Conservation (phyloP, 2,888 invertebrate genomes). For the Tricholauxania praeusta region DNA sequence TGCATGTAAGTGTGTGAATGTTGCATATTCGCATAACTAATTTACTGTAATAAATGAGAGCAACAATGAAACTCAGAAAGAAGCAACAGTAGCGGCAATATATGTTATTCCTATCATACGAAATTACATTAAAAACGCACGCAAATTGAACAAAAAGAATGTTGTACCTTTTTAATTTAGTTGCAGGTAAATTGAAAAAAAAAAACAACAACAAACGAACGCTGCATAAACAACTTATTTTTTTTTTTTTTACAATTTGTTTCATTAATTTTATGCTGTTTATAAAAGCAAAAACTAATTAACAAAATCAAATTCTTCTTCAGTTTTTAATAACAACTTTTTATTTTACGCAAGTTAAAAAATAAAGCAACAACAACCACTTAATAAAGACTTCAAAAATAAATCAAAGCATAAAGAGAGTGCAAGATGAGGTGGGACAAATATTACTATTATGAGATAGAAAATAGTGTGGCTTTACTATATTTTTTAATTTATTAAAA, state of each 20-base stretch:
- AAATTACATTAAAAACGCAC: constrained; percentile 11
- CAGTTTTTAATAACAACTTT: constrained; percentile 38
- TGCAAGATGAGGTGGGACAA: no score
- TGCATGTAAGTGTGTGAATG: no score
- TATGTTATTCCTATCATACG: no score
- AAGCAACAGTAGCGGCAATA: no score
- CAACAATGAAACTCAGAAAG: no score
- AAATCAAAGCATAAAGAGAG: no score
- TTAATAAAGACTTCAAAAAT: no score
- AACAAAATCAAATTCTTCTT: constrained; percentile 45
- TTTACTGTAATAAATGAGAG: no score
- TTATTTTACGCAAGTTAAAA: constrained; percentile 12
- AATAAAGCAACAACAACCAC: constrained; percentile 19
- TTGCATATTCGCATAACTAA: no score
- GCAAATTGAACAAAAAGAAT: neutral
- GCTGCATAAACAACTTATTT: constrained; percentile 13
- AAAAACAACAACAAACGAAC: constrained; percentile 32
- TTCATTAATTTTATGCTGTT: constrained; percentile 2
- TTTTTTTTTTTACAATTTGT: neutral
- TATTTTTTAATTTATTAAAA: no score
- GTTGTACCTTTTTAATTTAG: neutral
- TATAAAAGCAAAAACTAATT: constrained; percentile 44
- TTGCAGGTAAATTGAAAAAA: neutral
- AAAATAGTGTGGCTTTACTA: no score
- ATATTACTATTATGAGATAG: no score